These are phyloP conservation scores for Phodopus roborovskii DNA, from an alignment of 2,113 vertebrate genomes.

Conservation along the genomic window DNA sequence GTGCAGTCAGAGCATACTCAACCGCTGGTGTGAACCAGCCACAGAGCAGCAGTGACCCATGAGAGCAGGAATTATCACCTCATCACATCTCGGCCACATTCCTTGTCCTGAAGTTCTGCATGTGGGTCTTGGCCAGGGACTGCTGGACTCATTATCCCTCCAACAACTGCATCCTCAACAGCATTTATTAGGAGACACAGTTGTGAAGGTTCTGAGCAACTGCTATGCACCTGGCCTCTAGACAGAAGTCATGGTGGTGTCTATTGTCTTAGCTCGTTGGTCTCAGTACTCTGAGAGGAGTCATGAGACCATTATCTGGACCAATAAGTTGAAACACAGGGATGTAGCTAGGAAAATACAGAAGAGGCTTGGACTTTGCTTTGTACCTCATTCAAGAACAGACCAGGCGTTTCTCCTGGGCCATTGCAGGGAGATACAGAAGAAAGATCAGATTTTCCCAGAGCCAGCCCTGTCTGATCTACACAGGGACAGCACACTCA, in stretches of 20 bases:
- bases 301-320: rapidly evolving
- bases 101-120: neutral
- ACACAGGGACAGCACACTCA: no score
- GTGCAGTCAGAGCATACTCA: neutral
- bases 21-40: no score
- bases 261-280: rapidly evolving
- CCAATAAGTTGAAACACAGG: neutral
- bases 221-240: neutral
- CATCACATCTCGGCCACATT: neutral
- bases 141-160: neutral
- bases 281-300: neutral
- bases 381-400: neutral
- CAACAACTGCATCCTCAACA: neutral
- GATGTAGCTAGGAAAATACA: neutral
- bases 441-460: neutral
- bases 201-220: neutral
- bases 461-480: neutral
- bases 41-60: neutral
- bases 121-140: neutral
- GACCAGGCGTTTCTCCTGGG: neutral
- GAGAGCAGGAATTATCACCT: neutral
- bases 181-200: neutral
- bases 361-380: neutral
- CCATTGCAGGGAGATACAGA: neutral
- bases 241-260: neutral